These are phyloP conservation scores for Neostethus bicornis DNA, from an alignment of 2,797 vertebrate species.

Conservation along the genomic window DNA sequence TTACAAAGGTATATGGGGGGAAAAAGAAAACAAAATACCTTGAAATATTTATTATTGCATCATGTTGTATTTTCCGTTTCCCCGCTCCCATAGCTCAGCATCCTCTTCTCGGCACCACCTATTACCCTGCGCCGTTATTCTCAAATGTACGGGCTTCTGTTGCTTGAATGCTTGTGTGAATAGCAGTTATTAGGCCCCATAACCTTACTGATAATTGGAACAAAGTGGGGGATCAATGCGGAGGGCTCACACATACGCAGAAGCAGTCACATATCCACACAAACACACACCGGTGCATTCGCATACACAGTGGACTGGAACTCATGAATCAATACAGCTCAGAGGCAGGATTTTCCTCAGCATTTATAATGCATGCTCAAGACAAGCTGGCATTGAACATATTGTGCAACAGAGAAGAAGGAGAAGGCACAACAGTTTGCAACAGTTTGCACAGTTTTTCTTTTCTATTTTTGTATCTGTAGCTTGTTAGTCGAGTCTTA, in stretches of 20 bases:
- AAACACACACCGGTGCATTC: conserved; percentile 23
- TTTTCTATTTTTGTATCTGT: conserved; percentile 2
- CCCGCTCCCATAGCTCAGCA: conserved; percentile 3
- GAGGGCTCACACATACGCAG: conserved; percentile 39
- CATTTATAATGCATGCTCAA: conserved; percentile 50
- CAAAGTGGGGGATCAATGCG: conserved; percentile 78
- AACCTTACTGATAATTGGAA: conserved; percentile 78
- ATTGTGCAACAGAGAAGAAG: conserved; percentile 31
- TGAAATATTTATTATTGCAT: conserved; percentile 21
- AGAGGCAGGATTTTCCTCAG: conserved; percentile 61
- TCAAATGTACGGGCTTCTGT: conserved; percentile 40
- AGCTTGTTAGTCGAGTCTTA: conserved; percentile 1
- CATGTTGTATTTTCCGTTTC: conserved; percentile 10
- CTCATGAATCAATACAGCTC: conserved; percentile 66
- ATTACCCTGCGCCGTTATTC: conserved; percentile 26
- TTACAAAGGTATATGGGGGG: conserved; percentile 6
- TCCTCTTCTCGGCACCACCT: conserved; percentile 17
- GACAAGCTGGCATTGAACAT: conserved; percentile 28
- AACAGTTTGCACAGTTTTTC: conserved; percentile 20
- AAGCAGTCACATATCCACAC: conserved; percentile 47
- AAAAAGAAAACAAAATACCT: conserved; percentile 8
- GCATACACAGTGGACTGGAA: conserved; percentile 29
- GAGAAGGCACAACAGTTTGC: conserved; percentile 5
- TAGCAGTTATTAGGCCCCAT: conserved; percentile 64
- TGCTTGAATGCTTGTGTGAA: conserved; percentile 65